Conservation (phyloP, 2,888 invertebrate genomes). For the Tenthredo scrophulariae region DNA sequence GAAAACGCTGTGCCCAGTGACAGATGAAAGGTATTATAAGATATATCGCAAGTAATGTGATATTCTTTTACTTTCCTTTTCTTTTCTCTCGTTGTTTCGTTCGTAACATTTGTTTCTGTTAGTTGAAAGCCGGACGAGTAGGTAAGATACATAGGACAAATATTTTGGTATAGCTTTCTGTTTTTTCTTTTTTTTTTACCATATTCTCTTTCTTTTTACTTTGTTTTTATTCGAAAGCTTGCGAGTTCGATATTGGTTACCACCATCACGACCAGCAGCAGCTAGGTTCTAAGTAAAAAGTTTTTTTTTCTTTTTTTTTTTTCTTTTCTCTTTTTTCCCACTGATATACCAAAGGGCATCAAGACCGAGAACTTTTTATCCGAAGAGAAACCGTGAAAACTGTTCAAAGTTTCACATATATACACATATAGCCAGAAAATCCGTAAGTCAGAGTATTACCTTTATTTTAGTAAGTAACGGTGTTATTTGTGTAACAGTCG, state of each 20-base stretch:
- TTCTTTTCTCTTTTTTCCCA: not conserved
- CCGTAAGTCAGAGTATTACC: not conserved
- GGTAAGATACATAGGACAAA: conserved; percentile 4
- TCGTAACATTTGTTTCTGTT: conserved; percentile 19
- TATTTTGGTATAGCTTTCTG: not conserved
- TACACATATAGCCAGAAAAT: not conserved
- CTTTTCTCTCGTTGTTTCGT: not conserved
- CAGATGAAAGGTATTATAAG: conserved; percentile 5
- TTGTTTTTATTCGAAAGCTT: conserved; percentile 1
- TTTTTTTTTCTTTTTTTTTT: not conserved
- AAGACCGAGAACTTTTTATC: conserved; percentile 4
- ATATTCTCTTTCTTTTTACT: not conserved
- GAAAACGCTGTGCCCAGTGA: not conserved
- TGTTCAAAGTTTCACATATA: not conserved
- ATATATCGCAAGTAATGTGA: not conserved
- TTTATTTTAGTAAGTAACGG: not conserved
- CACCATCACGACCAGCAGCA: not conserved
- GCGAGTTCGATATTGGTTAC: conserved; percentile 22
- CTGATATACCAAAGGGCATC: not conserved
- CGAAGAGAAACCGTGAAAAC: conserved; percentile 18
- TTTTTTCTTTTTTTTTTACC: not conserved
- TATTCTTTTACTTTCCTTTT: not conserved
- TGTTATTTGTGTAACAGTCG: not conserved
- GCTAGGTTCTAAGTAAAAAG: conserved; percentile 7
- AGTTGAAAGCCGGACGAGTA: not conserved